phyloP scores from a whole-genome alignment of 2,888 invertebrate species.

The Prenolepis imparis region DNA sequence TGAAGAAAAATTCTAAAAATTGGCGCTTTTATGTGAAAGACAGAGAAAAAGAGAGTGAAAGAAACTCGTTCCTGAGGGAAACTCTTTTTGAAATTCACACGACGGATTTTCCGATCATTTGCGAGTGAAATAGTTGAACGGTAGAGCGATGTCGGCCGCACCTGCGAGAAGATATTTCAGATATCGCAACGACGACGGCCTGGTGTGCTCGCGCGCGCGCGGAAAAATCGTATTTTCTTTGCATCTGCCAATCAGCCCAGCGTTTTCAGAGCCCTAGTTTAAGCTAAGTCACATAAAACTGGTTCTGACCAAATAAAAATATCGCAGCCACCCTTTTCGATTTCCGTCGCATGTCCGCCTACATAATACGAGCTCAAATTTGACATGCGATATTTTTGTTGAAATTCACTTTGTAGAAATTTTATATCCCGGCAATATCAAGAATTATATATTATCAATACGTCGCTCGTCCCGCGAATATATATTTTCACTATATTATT shows the following conservation, averaged over 20 bases:
- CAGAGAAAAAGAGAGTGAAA: background rate
- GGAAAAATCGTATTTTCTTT: constrained; percentile 68
- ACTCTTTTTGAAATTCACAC: constrained; percentile 43
- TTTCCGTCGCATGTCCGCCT: constrained; percentile 32
- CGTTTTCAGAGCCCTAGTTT: constrained; percentile 58
- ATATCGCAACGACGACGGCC: constrained; percentile 55
- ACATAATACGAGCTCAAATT: constrained; percentile 26
- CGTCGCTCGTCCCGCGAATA: background rate
- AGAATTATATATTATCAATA: constrained; percentile 24
- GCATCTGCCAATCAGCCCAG: constrained; percentile 65
- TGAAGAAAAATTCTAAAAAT: constrained; percentile 14
- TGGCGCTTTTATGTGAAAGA: background rate
- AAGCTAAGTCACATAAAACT: constrained; percentile 45
- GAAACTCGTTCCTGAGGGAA: background rate
- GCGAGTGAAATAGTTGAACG: constrained; percentile 52
- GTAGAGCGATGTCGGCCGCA: constrained; percentile 42
- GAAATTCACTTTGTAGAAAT: constrained; percentile 44
- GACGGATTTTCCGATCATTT: constrained; percentile 55
- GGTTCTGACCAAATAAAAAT: constrained; percentile 41
- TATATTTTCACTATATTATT: constrained; percentile 12
- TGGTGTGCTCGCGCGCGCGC: constrained; percentile 45
- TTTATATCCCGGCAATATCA: constrained; percentile 35
- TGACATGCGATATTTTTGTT: constrained; percentile 43
- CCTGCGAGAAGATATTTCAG: constrained; percentile 54
- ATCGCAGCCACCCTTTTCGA: constrained; percentile 20